Base-by-base conservation (phyloP, 2,888 invertebrate genomes). In the Seira sanloemensis region DNA sequence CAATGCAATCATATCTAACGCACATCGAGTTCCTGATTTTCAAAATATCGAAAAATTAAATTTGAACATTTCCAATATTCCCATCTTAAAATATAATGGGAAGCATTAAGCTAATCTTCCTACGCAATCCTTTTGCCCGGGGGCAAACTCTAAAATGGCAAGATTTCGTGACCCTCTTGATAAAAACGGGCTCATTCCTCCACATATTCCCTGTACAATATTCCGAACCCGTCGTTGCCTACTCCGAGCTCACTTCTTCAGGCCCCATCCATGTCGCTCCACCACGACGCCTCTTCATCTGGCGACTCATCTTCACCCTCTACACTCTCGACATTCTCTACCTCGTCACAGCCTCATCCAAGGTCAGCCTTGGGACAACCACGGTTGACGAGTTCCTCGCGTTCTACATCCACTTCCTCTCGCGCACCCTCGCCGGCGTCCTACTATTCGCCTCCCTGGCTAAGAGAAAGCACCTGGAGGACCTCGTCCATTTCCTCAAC, bases 241-340 rank as follows among this genome's bases (percentile, higher is more conserved):
- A 67, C 16, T 2, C 19, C 4, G 16, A 21, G 27, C 25, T 69
- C 12, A 27, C 62, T 62, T 46, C 65, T n/a, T n/a, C n/a, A n/a
- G n/a, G n/a, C n/a, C n/a, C n/a, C n/a, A n/a, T n/a, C n/a, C 16
- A 27, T 66, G 5, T 73, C 72, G 16, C 24, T 46, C 37, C 18
- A 4, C 37, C 18, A 4, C 4, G 37, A 12, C 4, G 37, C 4
- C 4, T 37, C 12, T 12, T 12, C 4, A 21, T n/a, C 65, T 12
- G 76, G 81, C 2, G 72, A 80, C 0, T 79, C 86, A 4, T 65
- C 72, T 9, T 83, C 85, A 9, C 7, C 71, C 2, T 78, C 75
- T 4, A 69, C 86, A 0, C 69, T 73, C 16, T 83, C 85, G 12
- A 12, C 24, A 18, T 74, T 73, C 7, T 80, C 67, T 4, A 18